Percentiles rank a stretch among this genome's conserved stretches.
phyloP scores from a whole-genome alignment of 2,797 vertebrate genomes.

The Carapus acus region DNA sequence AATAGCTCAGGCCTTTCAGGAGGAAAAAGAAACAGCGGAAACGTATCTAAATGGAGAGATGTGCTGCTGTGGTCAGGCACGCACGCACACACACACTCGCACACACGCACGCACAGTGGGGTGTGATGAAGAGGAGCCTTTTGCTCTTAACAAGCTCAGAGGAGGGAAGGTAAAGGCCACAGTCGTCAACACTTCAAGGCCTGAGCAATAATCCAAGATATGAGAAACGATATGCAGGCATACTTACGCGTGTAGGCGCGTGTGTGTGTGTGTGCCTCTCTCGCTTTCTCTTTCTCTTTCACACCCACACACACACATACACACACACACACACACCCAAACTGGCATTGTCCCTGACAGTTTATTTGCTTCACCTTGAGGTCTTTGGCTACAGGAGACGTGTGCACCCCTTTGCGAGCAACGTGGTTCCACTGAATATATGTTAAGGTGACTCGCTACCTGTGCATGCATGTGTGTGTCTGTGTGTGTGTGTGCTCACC shows the following conservation, averaged over 20 bases:
- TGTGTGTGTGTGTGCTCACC: background rate
- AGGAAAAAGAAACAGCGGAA: constrained; percentile 1
- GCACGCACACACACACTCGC: too few relatives aligned
- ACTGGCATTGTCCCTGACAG: background rate
- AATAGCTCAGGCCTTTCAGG: background rate
- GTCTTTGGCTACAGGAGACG: background rate
- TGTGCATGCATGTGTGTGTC: background rate
- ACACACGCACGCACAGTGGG: background rate
- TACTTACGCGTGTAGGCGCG: too few relatives aligned
- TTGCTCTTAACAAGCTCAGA: constrained; percentile 1
- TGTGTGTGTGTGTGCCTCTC: too few relatives aligned
- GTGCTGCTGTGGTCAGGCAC: too few relatives aligned
- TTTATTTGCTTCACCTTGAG: constrained; percentile 3
- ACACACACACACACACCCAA: background rate
- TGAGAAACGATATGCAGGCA: too few relatives aligned
- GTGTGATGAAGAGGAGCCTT: constrained; percentile 1
- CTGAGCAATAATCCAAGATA: too few relatives aligned
- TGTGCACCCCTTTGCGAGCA: background rate
- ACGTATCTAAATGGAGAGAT: too few relatives aligned
- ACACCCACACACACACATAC: too few relatives aligned
- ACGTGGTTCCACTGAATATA: too few relatives aligned
- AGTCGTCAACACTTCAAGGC: too few relatives aligned
- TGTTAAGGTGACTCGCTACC: too few relatives aligned
- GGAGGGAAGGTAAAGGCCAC: background rate
- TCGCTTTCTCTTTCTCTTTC: too few relatives aligned